Evolutionary conservation across 35 echinoderm and acorn worm genomes (phyloP).

Genomic region (Chiridota heheva): DNA sequence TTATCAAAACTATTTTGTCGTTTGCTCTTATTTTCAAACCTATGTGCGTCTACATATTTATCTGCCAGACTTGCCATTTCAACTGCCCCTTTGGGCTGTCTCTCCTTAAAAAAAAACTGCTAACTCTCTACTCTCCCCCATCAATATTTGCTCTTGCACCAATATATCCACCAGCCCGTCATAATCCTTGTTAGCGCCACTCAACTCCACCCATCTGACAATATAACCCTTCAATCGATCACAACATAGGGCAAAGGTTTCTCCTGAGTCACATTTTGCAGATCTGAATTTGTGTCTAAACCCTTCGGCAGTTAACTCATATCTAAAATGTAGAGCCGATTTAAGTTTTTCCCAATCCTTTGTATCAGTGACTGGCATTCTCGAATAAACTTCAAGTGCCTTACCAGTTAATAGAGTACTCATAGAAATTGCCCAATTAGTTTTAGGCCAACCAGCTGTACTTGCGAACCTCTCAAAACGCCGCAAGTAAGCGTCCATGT

Average conservation of each 20-base stretch:
- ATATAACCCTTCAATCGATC: conserved; percentile 40
- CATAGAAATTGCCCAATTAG: conserved; percentile 24
- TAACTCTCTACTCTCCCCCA: conserved; percentile 11
- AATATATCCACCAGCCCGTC: conserved; percentile 44
- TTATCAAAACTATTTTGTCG: background rate
- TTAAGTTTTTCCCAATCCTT: conserved; percentile 50
- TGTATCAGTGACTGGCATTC: conserved; percentile 13
- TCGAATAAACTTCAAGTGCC: conserved; percentile 39
- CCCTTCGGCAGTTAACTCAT: conserved; percentile 46
- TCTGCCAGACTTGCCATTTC: conserved; percentile 36
- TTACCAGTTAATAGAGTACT: conserved; percentile 53
- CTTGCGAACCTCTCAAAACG: conserved; percentile 52
- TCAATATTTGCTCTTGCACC: conserved; percentile 34
- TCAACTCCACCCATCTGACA: conserved; percentile 41
- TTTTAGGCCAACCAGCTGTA: background rate
- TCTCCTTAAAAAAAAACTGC: conserved; percentile 50
- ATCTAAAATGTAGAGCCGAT: conserved; percentile 39
- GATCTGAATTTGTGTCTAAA: conserved; percentile 40
- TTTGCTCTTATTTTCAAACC: conserved; percentile 16
- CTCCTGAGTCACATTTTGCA: conserved; percentile 8
- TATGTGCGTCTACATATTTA: conserved; percentile 43
- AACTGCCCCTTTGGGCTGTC: background rate
- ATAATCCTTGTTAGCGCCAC: conserved; percentile 19
- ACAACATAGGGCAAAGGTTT: conserved; percentile 36
- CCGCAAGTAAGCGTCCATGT: conserved; percentile 31